These are phyloP conservation scores for Pseudomyrmex sp. DNA, from an alignment of 1,140 invertebrate species.

Conservation along the genomic window DNA sequence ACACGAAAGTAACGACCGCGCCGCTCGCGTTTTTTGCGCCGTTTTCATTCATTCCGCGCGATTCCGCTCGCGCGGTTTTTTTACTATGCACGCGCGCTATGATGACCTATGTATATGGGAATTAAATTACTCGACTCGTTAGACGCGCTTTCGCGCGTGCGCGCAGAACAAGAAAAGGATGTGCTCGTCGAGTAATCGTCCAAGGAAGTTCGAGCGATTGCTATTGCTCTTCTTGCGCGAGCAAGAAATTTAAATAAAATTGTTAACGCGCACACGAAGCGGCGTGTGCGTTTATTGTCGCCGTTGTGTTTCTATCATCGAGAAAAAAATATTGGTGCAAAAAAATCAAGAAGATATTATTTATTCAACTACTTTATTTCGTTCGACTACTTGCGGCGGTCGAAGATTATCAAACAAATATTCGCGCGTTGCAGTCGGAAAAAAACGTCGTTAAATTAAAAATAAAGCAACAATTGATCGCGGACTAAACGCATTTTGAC, in stretches of 20 bases:
- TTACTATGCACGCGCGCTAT: neutral
- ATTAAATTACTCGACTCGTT: conserved; percentile 51
- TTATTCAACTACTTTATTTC: no score
- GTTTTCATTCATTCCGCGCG: conserved; percentile 39
- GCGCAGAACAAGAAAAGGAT: neutral
- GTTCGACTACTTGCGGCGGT: no score
- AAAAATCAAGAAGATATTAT: no score
- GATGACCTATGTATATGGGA: conserved; percentile 26
- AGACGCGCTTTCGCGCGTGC: conserved; percentile 8
- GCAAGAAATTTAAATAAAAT: conserved; percentile 35
- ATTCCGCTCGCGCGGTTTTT: neutral
- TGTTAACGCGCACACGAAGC: neutral
- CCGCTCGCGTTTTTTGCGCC: conserved; percentile 10
- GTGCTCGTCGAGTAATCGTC: neutral
- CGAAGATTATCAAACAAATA: no score
- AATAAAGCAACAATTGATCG: no score
- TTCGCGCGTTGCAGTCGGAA: no score
- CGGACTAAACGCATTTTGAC: neutral
- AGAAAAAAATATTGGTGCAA: no score
- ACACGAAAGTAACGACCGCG: conserved; percentile 68
- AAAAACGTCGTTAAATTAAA: no score
- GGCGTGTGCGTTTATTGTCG: neutral
- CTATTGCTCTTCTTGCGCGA: neutral
- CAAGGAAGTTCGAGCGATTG: conserved; percentile 39
- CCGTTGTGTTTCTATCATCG: no score